Evolutionary conservation across 2,797 vertebrate species (phyloP), one percentile per base, ranked within the genome.

Genomic region (Delichon dasypus): DNA sequence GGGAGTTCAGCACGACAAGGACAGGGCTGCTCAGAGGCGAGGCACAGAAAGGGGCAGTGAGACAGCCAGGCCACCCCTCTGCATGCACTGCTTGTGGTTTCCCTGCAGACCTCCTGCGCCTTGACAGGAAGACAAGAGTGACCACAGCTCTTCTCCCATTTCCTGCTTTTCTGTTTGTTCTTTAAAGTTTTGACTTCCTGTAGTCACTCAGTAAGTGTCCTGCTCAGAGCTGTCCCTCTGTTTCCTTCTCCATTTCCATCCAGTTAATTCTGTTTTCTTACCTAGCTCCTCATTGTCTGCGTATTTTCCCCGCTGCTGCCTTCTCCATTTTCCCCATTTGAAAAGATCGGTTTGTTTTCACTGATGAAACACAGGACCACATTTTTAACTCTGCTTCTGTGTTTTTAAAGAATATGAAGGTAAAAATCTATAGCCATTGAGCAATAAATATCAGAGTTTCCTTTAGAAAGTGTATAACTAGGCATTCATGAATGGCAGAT

Each of bases 11-110:
- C 2, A 17, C 0, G 2, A 12, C 29, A 29, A 67, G 17, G 10
- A 25, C 20, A 19, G 15, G 14, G 29, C 15, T 3, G 0, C 34
- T 26, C 22, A 12, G 21, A 54, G 22, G 6, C 53, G 11, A 47
- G 11, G 50, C 22, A 11, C 4, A 50, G 44, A 14, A 53, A 12
- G 7, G 45, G 30, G 6, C 14, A 38, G 2, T 2, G 26, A 36
- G 29, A 54, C 14, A 32, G 26, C 1, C 51, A 67, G 51, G 51
- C 16, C 42, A 81, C 26, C 12, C 15, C 5, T 1, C 21, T 4
- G 5, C 2, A 3, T 1, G 5, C n/a, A 3, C 26, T 55, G 53
- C 38, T 19, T n/a, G 10, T 5, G 21, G 8, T 3, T 38, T 38
- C 14, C 16, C 26, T 51, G 23, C 48, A 38, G 26, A n/a, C 12